Evolutionary conservation across 2,113 vertebrate genomes (phyloP).

Genomic region (Pseudopipra pipra): DNA sequence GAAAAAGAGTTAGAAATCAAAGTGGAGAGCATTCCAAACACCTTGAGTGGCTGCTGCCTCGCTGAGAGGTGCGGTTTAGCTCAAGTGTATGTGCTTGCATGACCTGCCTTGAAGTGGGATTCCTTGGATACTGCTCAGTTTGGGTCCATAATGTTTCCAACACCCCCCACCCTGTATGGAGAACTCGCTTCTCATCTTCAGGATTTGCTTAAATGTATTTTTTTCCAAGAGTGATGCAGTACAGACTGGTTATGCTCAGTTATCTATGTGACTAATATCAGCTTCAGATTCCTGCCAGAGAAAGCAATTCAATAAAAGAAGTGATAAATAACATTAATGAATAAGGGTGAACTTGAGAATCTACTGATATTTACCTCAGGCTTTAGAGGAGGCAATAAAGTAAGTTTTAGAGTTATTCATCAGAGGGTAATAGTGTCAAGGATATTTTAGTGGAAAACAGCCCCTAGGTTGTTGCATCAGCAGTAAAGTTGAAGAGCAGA

Average conservation of each 20-base stretch:
- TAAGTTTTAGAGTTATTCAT: not conserved
- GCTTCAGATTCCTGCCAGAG: not conserved
- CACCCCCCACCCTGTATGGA: fast-evolving
- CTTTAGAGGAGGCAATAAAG: not conserved
- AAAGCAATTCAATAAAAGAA: not conserved
- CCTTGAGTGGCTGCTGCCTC: not conserved
- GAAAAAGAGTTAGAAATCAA: slow-evolving; percentile 33
- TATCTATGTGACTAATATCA: not conserved
- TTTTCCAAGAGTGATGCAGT: not conserved
- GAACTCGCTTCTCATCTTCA: not conserved
- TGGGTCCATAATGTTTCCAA: not conserved
- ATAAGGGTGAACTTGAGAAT: not conserved
- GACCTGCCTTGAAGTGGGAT: not conserved
- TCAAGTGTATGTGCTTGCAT: not conserved
- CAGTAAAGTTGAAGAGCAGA: not conserved
- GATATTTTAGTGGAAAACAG: not conserved
- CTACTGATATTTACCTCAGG: not conserved
- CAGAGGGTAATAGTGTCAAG: not conserved
- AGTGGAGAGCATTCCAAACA: not conserved
- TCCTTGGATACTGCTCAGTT: not conserved
- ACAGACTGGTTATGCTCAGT: not conserved
- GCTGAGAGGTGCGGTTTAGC: not conserved
- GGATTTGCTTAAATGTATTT: not conserved
- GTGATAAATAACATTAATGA: not conserved
- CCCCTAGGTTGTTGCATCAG: not conserved